Base-by-base conservation (phyloP, 2,113 vertebrate species). In the Lichenostomus cassidix region DNA sequence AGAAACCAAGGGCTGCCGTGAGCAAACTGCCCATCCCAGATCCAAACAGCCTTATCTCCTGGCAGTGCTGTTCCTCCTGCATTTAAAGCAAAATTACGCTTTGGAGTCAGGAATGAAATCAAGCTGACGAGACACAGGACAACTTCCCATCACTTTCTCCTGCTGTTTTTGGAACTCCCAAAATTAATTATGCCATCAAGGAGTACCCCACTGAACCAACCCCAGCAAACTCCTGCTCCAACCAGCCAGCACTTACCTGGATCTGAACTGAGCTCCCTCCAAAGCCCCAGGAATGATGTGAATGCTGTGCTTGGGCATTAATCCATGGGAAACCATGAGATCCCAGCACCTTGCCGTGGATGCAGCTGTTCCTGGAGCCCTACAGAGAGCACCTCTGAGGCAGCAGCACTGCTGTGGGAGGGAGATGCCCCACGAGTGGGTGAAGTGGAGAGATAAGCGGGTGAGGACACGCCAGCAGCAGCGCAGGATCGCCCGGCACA, bases 401-500 rank as follows among this genome's bases (percentile, higher is more conserved):
- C 6, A 52, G 56, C 8, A 6, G 15, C 1, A 9, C 21, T 50
- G 60, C 78, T 29, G 58, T 10, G 44, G 39, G 33, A 23, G 3
- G 4, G 58, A 76, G 77, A 5, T 71, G 46, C 5, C 74, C 65
- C 78, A 41, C 31, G 8, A 46, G 53, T 46, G 82, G 69, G 33
- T 84, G 81, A 91, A 52, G 17, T n/a, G 47, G 31, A 24, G 74
- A 75, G 78, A 60, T 7, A 28, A 67, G 35, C 0, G 2, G 7
- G 39, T 22, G 63, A 47, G 86, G 89, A 79, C 27, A 33, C 3
- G 1, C 12, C 62, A 53, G 56, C 25, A 31, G 80, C 74, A n/a
- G 53, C 2, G 1, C 1, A 0, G 69, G 33, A 70, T 74, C 9
- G 1, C 50, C 46, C 2, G 0, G 16, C 2, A 0, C 28, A 0